Evolutionary conservation across 1,140 invertebrate genomes (phyloP).

Genomic region (Caenorhabditis inopinata): DNA sequence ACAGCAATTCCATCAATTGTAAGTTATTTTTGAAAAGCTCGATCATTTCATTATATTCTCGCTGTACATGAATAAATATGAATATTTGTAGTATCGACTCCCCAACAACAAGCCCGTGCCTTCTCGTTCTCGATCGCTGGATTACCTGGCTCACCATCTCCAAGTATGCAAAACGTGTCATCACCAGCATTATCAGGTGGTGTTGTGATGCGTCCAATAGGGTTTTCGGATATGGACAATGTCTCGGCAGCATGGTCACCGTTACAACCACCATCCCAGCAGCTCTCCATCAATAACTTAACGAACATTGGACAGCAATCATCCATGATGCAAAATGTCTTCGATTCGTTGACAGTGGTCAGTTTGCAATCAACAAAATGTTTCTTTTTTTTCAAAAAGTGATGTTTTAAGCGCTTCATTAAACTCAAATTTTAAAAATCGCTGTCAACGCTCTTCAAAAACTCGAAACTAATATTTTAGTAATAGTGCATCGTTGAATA

Average conservation of each 20-base stretch:
- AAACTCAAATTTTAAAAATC: too few species aligned
- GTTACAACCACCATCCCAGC: background rate
- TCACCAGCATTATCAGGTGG: background rate
- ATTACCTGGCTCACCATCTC: background rate
- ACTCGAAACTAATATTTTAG: too few species aligned
- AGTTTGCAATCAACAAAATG: too few species aligned
- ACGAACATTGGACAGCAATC: background rate
- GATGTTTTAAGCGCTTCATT: too few species aligned
- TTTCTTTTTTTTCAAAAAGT: too few species aligned
- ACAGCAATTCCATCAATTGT: too few species aligned
- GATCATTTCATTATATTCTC: too few species aligned
- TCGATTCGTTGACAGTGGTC: conserved; percentile 1
- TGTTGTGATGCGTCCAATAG: background rate
- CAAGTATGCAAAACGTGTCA: background rate
- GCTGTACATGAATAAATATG: too few species aligned
- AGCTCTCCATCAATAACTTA: background rate
- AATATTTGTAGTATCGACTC: background rate
- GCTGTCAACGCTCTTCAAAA: too few species aligned
- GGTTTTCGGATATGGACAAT: background rate
- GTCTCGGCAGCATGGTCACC: background rate
- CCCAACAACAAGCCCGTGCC: background rate
- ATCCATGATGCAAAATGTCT: background rate
- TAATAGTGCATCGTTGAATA: too few species aligned
- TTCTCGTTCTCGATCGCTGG: conserved; percentile 8
- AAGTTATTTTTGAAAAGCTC: too few species aligned